Conservation (phyloP, 1,140 invertebrate genomes). For the Listronotus bonariensis region DNA sequence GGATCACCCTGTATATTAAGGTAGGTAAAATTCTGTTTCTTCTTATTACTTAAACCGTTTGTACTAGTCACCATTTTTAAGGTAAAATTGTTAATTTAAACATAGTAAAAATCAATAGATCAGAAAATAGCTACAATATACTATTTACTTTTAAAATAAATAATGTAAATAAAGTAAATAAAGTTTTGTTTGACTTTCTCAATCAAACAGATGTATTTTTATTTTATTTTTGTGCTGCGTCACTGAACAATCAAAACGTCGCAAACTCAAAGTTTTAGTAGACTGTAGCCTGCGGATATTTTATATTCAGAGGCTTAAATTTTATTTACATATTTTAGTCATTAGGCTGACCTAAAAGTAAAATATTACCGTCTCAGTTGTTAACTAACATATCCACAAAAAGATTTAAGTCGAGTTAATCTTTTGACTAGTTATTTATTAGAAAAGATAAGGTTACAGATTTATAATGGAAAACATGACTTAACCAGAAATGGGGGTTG, state of each 20-base stretch:
- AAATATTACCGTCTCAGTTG: conserved; percentile 27
- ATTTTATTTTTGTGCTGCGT: conserved; percentile 4
- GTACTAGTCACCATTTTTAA: no score
- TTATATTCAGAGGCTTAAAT: conserved; percentile 31
- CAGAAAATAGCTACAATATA: no score
- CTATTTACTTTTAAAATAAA: no score
- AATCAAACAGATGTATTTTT: no score
- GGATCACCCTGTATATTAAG: no score
- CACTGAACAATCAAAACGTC: conserved; percentile 8
- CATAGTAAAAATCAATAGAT: no score
- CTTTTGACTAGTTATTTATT: conserved; percentile 28
- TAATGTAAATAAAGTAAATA: no score
- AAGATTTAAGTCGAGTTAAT: conserved; percentile 13
- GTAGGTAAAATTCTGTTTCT: no score
- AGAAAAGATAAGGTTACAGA: conserved; percentile 19
- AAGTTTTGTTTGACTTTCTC: no score
- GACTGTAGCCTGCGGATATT: conserved; percentile 18
- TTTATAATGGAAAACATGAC: conserved; percentile 10
- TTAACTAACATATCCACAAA: conserved; percentile 36
- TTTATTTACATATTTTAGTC: conserved; percentile 37
- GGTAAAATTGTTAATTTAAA: no score
- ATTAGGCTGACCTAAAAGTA: conserved; percentile 35
- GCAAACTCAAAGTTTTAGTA: conserved; percentile 10
- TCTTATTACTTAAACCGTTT: no score
- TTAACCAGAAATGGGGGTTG: no score